These are phyloP conservation scores for Cichlasoma orientale DNA, from an alignment of 2,797 vertebrate species.

Conservation along the genomic window DNA sequence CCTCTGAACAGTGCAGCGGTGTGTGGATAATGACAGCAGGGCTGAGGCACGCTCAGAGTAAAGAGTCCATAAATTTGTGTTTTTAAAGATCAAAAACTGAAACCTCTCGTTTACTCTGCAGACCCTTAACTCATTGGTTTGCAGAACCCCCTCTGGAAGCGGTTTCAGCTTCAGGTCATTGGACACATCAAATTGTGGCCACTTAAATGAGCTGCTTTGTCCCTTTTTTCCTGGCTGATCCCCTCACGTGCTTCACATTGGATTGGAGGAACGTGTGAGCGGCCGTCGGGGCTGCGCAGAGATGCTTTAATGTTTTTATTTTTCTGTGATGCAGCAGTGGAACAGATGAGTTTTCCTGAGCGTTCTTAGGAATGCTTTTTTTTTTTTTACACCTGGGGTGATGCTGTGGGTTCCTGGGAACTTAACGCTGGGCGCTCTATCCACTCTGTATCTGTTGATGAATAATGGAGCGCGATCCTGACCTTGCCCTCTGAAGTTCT, in stretches of 20 bases:
- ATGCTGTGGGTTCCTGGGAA: background rate
- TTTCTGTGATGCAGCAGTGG: background rate
- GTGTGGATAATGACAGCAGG: background rate
- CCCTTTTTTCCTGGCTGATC: background rate
- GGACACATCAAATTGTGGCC: background rate
- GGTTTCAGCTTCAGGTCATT: background rate
- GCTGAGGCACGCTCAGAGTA: background rate
- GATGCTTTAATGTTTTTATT: background rate
- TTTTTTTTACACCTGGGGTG: background rate
- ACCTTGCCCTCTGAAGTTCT: background rate
- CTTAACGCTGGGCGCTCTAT: background rate
- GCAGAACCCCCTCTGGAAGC: rapidly evolving
- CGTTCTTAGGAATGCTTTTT: background rate
- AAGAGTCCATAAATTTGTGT: background rate
- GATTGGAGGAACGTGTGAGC: background rate
- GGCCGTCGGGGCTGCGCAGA: background rate
- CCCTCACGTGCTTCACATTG: background rate
- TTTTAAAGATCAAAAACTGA: background rate
- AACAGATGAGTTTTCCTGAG: background rate
- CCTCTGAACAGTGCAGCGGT: rapidly evolving
- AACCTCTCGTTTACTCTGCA: background rate
- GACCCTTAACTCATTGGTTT: background rate
- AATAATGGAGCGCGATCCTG: background rate
- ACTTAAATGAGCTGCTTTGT: background rate
- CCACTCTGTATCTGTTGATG: background rate